Base-by-base conservation (phyloP, 2,113 vertebrate genomes). In the Lipotes vexillifer region DNA sequence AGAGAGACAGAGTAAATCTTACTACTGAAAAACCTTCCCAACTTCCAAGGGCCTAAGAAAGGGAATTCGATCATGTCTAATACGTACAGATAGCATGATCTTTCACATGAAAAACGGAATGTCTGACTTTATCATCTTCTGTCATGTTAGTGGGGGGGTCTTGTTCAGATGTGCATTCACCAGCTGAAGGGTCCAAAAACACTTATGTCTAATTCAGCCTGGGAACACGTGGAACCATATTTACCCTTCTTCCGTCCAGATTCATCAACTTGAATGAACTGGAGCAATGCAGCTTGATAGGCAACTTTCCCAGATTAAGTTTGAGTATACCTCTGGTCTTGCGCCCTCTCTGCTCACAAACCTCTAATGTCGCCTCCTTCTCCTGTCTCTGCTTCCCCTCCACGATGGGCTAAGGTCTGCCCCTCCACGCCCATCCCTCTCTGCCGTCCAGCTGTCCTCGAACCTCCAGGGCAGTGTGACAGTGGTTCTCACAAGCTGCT, bases 361-460 rank as follows among this genome's bases (percentile, higher is more conserved):
- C 55, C 49, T 78, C 36, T 10, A 21, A 33, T 0, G 25, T 25
- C 3, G 6, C 6, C 11, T 74, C 14, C 69, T 82, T 55, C 20
- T 89, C 29, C 6, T 0, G 21, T 23, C 31, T 29, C 13, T 0
- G 11, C 18, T 6, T 55, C 44, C 46, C 21, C 23, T 66, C 18
- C 21, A 1, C 0, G 0, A 25, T 1, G 6, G 38, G 52, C 93
- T 38, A 65, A 36, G 0, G 6, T 13, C 49, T 52, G 20, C 6
- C 41, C n/a, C 25, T 71, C 66, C 68, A 12, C 10, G 31, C 5
- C 33, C 29, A 6, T 11, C 46, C 38, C 11, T 82, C 44, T 23
- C 25, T 41, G 17, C 3, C n/a, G 33, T 36, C 14, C 1, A 2
- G 0, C 25, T 15, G 1, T 41, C 31, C 36, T 75, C 14, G 8